These are phyloP conservation scores for Timema podura DNA, from an alignment of 2,888 invertebrate genomes.

Conservation along the genomic window DNA sequence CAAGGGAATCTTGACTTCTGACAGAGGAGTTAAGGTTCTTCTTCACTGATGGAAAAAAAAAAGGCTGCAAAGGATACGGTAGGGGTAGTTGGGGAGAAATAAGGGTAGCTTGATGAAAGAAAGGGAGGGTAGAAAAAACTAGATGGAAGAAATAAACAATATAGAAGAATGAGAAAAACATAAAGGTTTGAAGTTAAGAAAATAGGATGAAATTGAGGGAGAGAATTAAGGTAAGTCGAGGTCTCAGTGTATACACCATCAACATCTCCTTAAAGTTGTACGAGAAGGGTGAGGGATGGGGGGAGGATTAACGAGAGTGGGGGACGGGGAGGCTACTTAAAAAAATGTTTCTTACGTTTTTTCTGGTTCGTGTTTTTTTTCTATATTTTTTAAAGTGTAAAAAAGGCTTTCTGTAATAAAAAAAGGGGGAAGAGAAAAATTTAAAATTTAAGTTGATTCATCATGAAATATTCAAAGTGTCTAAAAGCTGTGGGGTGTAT, in stretches of 20 bases:
- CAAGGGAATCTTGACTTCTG: constrained; percentile 11
- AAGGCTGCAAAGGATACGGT: not conserved
- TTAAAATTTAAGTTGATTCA: constrained; percentile 29
- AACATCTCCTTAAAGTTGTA: no score
- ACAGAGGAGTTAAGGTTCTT: constrained; percentile 1
- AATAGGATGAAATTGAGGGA: no score
- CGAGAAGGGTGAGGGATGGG: no score
- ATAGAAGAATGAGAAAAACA: no score
- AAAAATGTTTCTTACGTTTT: constrained; percentile 11
- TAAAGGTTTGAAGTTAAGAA: no score
- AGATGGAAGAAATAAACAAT: not conserved
- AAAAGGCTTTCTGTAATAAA: constrained; percentile 5
- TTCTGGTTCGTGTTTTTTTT: not conserved
- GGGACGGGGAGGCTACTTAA: no score
- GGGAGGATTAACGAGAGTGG: no score
- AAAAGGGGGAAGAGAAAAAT: no score
- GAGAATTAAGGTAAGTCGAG: no score
- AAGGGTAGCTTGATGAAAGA: not conserved
- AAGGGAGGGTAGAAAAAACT: not conserved
- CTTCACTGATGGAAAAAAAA: constrained; percentile 4
- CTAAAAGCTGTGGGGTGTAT: constrained; percentile 29
- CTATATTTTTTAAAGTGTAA: not conserved
- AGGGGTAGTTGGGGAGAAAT: not conserved
- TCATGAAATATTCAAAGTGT: constrained; percentile 26
- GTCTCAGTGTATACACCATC: no score